Evolutionary conservation across 2,797 vertebrate species (phyloP), one percentile per base, ranked within the genome.

Genomic region (Eremophila alpestris): DNA sequence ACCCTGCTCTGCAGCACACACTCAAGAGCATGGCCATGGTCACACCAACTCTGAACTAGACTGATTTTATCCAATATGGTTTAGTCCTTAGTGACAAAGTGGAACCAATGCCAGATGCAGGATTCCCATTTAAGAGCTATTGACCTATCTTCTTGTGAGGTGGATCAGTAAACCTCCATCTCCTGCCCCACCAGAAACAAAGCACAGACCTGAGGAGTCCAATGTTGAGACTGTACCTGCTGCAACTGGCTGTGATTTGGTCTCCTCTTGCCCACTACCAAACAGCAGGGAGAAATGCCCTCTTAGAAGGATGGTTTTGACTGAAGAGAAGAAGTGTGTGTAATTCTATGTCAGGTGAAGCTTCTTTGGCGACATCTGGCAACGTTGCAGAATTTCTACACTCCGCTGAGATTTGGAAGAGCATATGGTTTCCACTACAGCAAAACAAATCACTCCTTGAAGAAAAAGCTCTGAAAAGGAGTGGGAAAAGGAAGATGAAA

Each of bases 381-480:
- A 94, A 46, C 2, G 1, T 24, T 81, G 52, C 68, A 83, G 63
- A 81, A 88, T 86, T 34, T 92, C 78, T 43, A 24, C 69, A 73
- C 65, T 97, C 93, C 54, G 0, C 51, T 82, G 83, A 96, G 97
- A 83, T 83, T 94, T 88, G 43, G 93, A 95, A 93, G 92, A 69
- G 46, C 40, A 71, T 79, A 92, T 97, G 93, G 81, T 93, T 97
- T 95, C 90, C 76, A 82, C 84, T 94, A 90, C 76, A 93, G 81
- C 81, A 95, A 96, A 97, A 97, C 95, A 97, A 97, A 97, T 97
- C 96, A 96, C 83, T 79, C 67, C 26, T 64, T 83, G 89, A 97
- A 94, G 84, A 93, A 92, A 97, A 96, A 94, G 71, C 63, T 92
- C 92, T 95, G 89, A 79, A 96, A 97, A 96, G 80, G 95, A 95